Evolutionary conservation across 2,888 invertebrate genomes (phyloP), one percentile per base, ranked within the genome.

Genomic region (Lepidochrysops patricia): DNA sequence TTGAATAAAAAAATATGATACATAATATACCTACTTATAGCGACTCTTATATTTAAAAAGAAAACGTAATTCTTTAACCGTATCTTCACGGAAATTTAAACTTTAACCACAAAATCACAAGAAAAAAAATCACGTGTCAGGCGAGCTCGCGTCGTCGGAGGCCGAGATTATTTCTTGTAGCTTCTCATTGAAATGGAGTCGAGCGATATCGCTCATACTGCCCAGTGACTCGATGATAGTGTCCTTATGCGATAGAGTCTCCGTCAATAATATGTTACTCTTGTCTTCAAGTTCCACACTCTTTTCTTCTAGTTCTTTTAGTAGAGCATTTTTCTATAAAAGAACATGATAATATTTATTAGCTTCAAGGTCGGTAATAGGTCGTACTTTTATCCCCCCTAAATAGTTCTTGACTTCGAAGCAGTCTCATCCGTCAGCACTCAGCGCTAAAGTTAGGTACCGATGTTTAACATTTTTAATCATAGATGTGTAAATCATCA

Each of bases 281-380:
- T 76, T 66, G 3, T 70, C 62, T 57, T 75, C 74, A 7, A 75
- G 61, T n/a, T 63, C 57, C 57, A 56, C 63, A 60, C 71, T 72
- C 15, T 67, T 63, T 60, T 68, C 64, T 60, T 76, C 73, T 13
- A 74, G 62, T 4, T 63, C 62, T 12, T 61, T 63, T 2, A 71
- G 63, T 7, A 67, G 4, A 25, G 48, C 35, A 9, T 4, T 43
- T 52, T 54, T 62, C 64, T 63, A 58, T 9, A 64, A 61, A 19
- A 35, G 19, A 5, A n/a, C 1, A 56, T 12, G 19, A 43, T 4
- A 4, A 34, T 34, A 34, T n/a, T 34, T 9, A n/a, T n/a, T n/a
- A n/a, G n/a, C n/a, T n/a, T n/a, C n/a, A n/a, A n/a, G n/a, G n/a
- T n/a, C n/a, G n/a, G n/a, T n/a, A n/a, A n/a, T n/a, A n/a, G n/a